These are phyloP conservation scores for Denticeps clupeoides DNA, from an alignment of 2,797 vertebrate species.

Conservation along the genomic window DNA sequence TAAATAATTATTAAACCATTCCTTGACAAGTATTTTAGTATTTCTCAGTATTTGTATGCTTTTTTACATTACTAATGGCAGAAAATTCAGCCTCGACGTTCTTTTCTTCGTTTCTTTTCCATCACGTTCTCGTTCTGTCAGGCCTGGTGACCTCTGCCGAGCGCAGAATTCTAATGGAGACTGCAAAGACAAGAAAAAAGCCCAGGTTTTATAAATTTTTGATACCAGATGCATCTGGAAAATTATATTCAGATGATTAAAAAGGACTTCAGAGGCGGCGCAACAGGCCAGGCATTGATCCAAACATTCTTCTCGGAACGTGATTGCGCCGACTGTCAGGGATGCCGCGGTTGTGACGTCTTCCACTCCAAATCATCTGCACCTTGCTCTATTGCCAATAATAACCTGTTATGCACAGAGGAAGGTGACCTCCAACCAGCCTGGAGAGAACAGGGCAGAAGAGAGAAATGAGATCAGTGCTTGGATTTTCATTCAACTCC, in stretches of 20 bases:
- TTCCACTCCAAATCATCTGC: slow-evolving; percentile 48
- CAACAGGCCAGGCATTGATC: slow-evolving; percentile 62
- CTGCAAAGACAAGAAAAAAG: slow-evolving; percentile 45
- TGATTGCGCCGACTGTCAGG: slow-evolving; percentile 53
- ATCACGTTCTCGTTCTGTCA: too few relatives aligned
- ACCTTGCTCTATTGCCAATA: slow-evolving; percentile 53
- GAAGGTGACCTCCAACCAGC: slow-evolving; percentile 53
- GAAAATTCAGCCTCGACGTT: too few relatives aligned
- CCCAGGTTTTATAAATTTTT: slow-evolving; percentile 62
- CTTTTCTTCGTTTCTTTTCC: slow-evolving; percentile 2
- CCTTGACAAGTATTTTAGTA: too few relatives aligned
- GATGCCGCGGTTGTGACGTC: slow-evolving; percentile 18
- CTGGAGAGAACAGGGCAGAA: slow-evolving; percentile 29
- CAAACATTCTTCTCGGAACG: slow-evolving; percentile 59
- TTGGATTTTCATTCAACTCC: too few relatives aligned
- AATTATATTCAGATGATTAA: slow-evolving; percentile 71
- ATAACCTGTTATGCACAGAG: slow-evolving; percentile 45
- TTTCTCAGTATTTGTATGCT: too few relatives aligned
- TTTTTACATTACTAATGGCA: too few relatives aligned
- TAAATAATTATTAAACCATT: too few relatives aligned
- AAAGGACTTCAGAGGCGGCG: slow-evolving; percentile 69
- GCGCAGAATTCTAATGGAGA: slow-evolving; percentile 53
- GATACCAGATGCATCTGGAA: slow-evolving; percentile 60
- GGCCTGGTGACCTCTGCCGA: slow-evolving; percentile 24
- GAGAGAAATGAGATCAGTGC: slow-evolving; percentile 37